These are phyloP conservation scores for Phataginus tetradactyla DNA, from an alignment of 2,797 vertebrate genomes.

Conservation along the genomic window DNA sequence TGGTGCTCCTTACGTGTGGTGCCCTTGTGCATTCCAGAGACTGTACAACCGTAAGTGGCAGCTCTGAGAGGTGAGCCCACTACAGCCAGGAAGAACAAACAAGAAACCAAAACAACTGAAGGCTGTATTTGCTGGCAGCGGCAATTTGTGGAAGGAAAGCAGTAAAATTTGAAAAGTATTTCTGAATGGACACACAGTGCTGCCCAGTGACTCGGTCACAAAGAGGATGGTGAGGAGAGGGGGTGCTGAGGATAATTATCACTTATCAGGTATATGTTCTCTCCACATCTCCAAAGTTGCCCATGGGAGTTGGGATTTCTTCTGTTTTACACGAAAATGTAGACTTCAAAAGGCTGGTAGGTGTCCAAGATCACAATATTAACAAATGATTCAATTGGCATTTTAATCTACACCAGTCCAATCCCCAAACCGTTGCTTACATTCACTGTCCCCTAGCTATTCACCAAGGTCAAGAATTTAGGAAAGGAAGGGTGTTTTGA, in stretches of 20 bases:
- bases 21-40: neutral
- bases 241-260: neutral
- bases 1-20: fast-evolving
- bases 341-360: neutral
- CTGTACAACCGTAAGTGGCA: fast-evolving
- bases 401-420: neutral
- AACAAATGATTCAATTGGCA: neutral
- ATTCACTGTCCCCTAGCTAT: too few relatives aligned
- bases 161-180: neutral
- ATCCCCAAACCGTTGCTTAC: neutral
- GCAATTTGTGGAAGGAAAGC: neutral
- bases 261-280: neutral
- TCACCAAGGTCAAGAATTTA: neutral
- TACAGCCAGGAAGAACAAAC: neutral
- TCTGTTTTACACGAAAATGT: neutral
- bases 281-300: neutral
- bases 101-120: neutral
- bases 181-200: neutral
- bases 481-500: neutral
- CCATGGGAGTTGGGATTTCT: neutral
- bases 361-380: neutral
- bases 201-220: neutral
- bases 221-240: neutral
- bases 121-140: neutral
- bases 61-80: neutral